Base-by-base conservation (phyloP, 2,113 vertebrate genomes). In the Ochotona princeps region DNA sequence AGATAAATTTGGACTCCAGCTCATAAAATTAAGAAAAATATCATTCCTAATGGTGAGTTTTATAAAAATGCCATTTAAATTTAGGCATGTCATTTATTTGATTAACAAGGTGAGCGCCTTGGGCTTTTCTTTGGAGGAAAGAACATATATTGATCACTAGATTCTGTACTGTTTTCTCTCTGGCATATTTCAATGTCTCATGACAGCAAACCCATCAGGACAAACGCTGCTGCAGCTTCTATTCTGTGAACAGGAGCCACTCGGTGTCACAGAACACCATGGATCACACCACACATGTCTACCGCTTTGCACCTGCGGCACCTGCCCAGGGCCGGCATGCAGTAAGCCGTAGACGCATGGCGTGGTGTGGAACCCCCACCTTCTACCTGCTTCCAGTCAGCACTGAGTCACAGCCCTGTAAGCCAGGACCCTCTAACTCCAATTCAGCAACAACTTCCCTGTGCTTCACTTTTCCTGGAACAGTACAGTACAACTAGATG, bases 1-100 rank as follows among this genome's bases (percentile, higher is more conserved):
- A 93, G 96, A 97, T 91, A 94, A 94, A 95, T 96, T 65, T 91
- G 76, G 84, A 95, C 63, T 84, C 61, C 5, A 86, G 94, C 82
- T 96, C 84, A 92, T 83, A 90, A 95, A 95, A 97, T 93, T 88
- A 97, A 94, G 93, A 97, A 96, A 97, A 96, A 96, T 92, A 95
- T 47, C 90, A 67, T 84, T 84, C 28, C 94, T 96, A 87, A 94
- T 90, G 73, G 44, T 89, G 84, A 96, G 89, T 94, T 96, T 96
- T 92, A 87, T 94, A 92, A 91, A 96, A 95, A 30, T 78, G 78
- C 81, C 81, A 79, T 67, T 94, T 96, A 83, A 82, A 95, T 92
- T 89, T 89, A 91, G 91, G 83, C 47, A 67, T 87, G 89, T 83
- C 87, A 95, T 92, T 96, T 87, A 83, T 91, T 57, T 96, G 94